Evolutionary conservation across 2,113 vertebrate genomes (phyloP).

Genomic region (Chunga burmeisteri): DNA sequence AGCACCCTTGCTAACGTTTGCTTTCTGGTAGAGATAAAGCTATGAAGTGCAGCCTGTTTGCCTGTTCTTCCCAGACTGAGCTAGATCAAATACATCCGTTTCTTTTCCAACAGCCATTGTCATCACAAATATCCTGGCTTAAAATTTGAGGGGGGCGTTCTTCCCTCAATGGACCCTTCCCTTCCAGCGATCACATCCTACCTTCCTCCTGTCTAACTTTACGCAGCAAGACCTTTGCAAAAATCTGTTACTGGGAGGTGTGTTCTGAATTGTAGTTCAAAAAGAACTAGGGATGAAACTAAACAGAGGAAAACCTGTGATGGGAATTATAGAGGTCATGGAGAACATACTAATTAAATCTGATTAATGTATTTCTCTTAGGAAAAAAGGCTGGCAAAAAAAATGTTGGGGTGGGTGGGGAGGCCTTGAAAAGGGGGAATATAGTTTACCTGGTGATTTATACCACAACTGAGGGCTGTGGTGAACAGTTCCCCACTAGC

Average conservation of each 20-base stretch:
- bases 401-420: background rate
- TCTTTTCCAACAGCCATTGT: background rate
- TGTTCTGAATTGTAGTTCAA: background rate
- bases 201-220: background rate
- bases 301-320: background rate
- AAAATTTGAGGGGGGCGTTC: background rate
- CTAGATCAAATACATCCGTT: background rate
- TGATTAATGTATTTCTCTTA: background rate
- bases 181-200: background rate
- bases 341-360: background rate
- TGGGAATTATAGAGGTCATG: background rate
- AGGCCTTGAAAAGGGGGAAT: background rate
- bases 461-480: background rate
- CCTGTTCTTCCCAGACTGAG: background rate
- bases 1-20: slow-evolving; percentile 23
- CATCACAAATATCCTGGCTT: background rate
- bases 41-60: background rate
- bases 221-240: background rate
- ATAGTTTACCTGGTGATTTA: background rate
- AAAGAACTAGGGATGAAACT: background rate
- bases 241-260: background rate
- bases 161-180: background rate
- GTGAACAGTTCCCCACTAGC: background rate
- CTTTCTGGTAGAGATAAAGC: slow-evolving; percentile 3
- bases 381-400: background rate